phyloP scores from a whole-genome alignment of 2,797 vertebrate species.

The Paramormyrops hopkinsi region DNA sequence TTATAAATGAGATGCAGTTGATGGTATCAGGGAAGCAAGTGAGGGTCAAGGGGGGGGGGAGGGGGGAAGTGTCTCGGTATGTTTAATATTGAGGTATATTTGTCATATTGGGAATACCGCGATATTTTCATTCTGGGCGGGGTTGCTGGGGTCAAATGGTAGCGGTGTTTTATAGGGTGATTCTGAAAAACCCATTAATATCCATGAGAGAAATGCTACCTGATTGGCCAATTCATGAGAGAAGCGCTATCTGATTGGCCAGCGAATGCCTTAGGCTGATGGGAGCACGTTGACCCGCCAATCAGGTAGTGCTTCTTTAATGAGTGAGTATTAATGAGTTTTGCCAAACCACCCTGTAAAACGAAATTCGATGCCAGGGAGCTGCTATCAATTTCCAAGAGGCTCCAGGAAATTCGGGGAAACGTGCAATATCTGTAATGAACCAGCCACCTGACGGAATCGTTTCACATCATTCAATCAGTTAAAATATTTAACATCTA shows the following conservation, averaged over 20 bases:
- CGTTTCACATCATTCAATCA: not conserved
- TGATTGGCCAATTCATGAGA: not conserved
- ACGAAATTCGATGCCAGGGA: not conserved
- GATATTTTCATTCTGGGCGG: not conserved
- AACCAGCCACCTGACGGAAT: not conserved
- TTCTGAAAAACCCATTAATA: not conserved
- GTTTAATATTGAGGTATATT: not conserved
- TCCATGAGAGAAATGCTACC: not conserved
- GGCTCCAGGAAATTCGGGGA: not conserved
- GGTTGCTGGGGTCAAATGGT: not conserved
- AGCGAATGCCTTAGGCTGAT: not conserved
- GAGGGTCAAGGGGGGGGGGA: not conserved
- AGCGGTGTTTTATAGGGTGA: not conserved
- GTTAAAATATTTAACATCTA: not conserved
- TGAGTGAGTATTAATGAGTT: not conserved
- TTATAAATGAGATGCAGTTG: not conserved
- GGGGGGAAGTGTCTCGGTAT: not conserved
- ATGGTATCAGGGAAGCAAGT: not conserved
- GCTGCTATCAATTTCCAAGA: not conserved
- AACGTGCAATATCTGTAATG: not conserved
- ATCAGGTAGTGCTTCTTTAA: not conserved
- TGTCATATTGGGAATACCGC: not conserved
- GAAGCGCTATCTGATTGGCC: not conserved
- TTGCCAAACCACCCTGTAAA: not conserved
- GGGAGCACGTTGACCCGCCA: not conserved